Conservation (phyloP, 2,888 invertebrate species). For the Colletes collaris region DNA sequence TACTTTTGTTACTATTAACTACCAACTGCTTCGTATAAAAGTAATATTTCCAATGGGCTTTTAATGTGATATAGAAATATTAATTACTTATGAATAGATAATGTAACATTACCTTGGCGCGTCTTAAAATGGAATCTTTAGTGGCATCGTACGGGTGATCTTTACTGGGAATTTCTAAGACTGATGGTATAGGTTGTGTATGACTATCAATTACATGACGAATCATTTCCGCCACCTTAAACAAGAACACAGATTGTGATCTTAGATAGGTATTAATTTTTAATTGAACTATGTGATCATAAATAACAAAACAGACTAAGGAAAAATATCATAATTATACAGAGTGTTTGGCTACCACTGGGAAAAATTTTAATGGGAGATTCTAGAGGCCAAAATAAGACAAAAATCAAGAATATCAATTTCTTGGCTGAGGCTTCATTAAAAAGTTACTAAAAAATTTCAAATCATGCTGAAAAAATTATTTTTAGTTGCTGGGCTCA, state of each 20-base stretch:
- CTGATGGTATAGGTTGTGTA: slow-evolving; percentile 96
- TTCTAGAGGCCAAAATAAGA: too few species aligned
- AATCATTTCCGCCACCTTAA: slow-evolving; percentile 96
- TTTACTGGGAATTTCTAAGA: slow-evolving; percentile 99
- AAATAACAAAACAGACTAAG: neutral
- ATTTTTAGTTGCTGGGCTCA: too few species aligned
- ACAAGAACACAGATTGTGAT: neutral
- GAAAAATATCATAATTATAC: neutral
- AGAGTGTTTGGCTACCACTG: too few species aligned
- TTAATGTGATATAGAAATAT: neutral
- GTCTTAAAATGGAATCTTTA: slow-evolving; percentile 98
- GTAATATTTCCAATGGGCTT: neutral
- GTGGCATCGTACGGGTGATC: slow-evolving; percentile 98
- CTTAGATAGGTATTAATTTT: slow-evolving; percentile 1
- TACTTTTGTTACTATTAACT: neutral
- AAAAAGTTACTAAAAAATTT: neutral
- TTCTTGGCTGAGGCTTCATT: too few species aligned
- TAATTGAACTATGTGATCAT: neutral
- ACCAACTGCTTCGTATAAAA: neutral
- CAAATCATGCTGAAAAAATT: too few species aligned
- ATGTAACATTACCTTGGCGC: slow-evolving; percentile 90
- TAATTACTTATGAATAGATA: neutral
- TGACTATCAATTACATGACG: slow-evolving; percentile 98
- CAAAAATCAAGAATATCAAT: too few species aligned
- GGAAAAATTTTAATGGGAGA: too few species aligned